Conservation (phyloP, 2,797 vertebrate genomes). For the Aldrovandia affinis region DNA sequence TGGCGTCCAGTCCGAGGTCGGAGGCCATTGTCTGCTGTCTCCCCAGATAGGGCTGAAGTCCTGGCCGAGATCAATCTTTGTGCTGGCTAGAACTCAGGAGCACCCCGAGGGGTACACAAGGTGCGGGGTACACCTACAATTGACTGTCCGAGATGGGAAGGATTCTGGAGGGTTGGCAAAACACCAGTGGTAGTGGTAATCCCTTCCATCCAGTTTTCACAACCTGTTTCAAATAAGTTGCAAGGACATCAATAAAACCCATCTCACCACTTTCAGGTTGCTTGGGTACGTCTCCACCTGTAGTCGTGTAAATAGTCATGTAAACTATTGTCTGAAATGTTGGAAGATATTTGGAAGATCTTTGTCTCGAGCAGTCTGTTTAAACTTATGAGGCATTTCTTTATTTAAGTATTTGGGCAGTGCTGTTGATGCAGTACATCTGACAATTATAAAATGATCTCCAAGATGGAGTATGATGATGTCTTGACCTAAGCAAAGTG, state of each 20-base stretch:
- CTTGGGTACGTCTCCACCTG: background rate
- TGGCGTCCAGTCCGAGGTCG: conserved; percentile 67
- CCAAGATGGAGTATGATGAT: no score
- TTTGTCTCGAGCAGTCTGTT: background rate
- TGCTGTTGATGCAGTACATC: background rate
- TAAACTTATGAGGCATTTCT: background rate
- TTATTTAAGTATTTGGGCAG: background rate
- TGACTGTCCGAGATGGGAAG: background rate
- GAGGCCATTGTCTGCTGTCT: conserved; percentile 68
- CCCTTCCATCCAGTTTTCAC: background rate
- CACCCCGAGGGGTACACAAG: background rate
- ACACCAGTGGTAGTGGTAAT: background rate
- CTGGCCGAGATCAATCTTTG: no score
- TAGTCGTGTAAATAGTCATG: background rate
- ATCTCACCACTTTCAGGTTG: background rate
- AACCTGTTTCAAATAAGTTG: background rate
- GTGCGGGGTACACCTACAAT: no score
- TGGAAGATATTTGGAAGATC: background rate
- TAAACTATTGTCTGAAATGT: background rate
- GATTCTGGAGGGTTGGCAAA: background rate
- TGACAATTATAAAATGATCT: no score
- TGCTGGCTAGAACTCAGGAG: no score
- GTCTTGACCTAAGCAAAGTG: no score
- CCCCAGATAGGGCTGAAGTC: conserved; percentile 64
- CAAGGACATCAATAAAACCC: background rate